Conservation (phyloP, 2,113 vertebrate genomes). For the Ailurus styani region DNA sequence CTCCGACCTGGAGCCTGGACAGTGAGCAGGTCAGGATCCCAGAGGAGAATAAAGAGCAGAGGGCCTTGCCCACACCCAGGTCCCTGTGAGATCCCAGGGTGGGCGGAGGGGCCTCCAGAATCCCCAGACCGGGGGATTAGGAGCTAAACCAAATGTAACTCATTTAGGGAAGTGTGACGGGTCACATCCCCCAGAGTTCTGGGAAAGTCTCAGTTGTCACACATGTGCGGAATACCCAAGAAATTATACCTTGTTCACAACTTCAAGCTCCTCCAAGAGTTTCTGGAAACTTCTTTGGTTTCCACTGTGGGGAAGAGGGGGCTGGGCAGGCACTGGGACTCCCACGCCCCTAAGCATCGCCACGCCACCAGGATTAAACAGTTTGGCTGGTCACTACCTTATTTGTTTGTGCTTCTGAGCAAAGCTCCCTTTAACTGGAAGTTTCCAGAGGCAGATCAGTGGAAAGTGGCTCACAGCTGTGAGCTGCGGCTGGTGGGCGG, state of each 20-base stretch:
- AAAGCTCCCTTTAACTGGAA: neutral
- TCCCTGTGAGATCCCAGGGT: neutral
- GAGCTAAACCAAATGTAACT: neutral
- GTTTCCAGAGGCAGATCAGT: neutral
- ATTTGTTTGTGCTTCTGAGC: no score
- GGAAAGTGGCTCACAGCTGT: neutral
- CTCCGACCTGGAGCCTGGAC: neutral
- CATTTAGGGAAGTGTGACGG: neutral
- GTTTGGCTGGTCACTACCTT: neutral
- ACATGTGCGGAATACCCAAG: neutral
- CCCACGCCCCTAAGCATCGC: rapidly evolving
- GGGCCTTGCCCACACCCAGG: no score
- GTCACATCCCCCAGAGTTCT: neutral
- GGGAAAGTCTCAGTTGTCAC: neutral
- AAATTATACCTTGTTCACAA: neutral
- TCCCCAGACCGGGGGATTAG: neutral
- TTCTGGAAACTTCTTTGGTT: neutral
- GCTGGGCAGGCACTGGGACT: rapidly evolving
- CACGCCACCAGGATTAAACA: neutral
- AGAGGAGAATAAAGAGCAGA: no score
- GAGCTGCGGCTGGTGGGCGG: no score
- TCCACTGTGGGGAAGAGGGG: neutral
- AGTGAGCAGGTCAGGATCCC: no score
- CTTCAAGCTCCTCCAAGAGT: neutral
- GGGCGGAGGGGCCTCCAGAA: neutral